A percentile compares a stretch with the other conserved stretches of the same genome.
These are phyloP conservation scores for Athene cunicularia DNA, from an alignment of 2,113 vertebrate genomes.

Conservation along the genomic window DNA sequence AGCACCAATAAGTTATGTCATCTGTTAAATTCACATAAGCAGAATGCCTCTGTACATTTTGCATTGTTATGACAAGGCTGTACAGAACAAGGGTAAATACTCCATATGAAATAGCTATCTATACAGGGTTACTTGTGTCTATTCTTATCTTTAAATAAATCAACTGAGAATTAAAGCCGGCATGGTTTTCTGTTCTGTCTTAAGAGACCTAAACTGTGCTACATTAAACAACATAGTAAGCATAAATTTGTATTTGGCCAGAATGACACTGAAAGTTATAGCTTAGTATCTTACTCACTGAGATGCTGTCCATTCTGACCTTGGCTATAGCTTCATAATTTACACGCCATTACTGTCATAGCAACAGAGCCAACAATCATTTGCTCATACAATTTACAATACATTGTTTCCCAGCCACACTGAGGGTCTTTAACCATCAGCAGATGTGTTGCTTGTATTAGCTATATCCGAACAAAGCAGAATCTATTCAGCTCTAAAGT, in stretches of 20 bases:
- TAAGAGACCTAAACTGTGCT: constrained; percentile 6
- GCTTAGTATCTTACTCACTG: background rate
- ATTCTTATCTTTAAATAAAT: constrained; percentile 44
- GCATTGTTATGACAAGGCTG: constrained; percentile 26
- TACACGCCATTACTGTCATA: constrained; percentile 64
- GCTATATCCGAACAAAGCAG: constrained; percentile 68
- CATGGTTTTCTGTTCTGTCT: constrained; percentile 1
- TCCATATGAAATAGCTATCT: background rate
- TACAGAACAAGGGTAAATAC: background rate
- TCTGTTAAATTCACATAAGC: constrained; percentile 46
- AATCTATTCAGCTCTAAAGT: constrained; percentile 52
- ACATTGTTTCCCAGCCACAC: constrained; percentile 69
- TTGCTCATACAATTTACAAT: constrained; percentile 70
- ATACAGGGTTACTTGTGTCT: background rate
- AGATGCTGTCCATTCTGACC: constrained; percentile 40
- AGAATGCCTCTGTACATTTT: constrained; percentile 12
- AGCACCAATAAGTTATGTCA: constrained; percentile 47
- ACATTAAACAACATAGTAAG: background rate
- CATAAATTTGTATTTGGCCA: constrained; percentile 15
- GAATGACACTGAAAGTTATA: background rate
- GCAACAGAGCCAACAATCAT: constrained; percentile 65
- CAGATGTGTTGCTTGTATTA: constrained; percentile 73
- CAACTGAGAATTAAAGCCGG: background rate
- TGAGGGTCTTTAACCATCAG: constrained; percentile 74
- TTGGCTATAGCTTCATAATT: constrained; percentile 55